A percentile compares a stretch with the other conserved stretches of the same genome.
Evolutionary conservation across 1,140 invertebrate genomes (phyloP).

Genomic region (Drosophila miranda): DNA sequence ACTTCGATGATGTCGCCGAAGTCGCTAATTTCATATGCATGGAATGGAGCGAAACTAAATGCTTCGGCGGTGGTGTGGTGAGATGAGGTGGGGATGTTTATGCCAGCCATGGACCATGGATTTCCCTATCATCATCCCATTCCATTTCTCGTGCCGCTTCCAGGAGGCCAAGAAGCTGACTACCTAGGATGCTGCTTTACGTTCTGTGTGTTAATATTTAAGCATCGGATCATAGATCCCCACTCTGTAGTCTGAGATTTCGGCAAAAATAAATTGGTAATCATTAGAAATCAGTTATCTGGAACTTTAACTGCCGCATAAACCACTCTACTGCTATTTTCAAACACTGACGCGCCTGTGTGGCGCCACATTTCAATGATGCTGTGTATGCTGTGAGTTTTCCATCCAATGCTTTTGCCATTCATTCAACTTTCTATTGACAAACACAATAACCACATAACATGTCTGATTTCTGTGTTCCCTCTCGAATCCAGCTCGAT

Average conservation of each 20-base stretch:
- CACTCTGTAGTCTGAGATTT: slow-evolving; percentile 40
- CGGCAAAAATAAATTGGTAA: slow-evolving; percentile 53
- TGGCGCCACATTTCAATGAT: no score
- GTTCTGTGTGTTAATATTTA: slow-evolving; percentile 43
- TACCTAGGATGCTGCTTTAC: slow-evolving; percentile 11
- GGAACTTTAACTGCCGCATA: no score
- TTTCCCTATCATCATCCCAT: background rate
- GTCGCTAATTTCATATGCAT: slow-evolving; percentile 71
- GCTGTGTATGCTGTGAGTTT: background rate
- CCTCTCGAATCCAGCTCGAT: slow-evolving; percentile 45
- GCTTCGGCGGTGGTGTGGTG: background rate
- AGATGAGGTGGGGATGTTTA: no score
- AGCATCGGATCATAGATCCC: slow-evolving; percentile 37
- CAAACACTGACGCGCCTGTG: no score
- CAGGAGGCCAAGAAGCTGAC: slow-evolving; percentile 84
- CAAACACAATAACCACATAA: slow-evolving; percentile 28
- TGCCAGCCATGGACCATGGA: no score
- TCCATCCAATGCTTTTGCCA: background rate
- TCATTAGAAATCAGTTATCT: no score
- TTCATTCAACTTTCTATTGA: background rate
- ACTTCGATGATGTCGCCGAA: slow-evolving; percentile 41
- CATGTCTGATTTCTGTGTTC: slow-evolving; percentile 50
- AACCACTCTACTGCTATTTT: no score
- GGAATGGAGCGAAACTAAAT: slow-evolving; percentile 57
- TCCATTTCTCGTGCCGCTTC: slow-evolving; percentile 86